phyloP scores from a whole-genome alignment of 1,140 invertebrate species.

The Mya arenaria region DNA sequence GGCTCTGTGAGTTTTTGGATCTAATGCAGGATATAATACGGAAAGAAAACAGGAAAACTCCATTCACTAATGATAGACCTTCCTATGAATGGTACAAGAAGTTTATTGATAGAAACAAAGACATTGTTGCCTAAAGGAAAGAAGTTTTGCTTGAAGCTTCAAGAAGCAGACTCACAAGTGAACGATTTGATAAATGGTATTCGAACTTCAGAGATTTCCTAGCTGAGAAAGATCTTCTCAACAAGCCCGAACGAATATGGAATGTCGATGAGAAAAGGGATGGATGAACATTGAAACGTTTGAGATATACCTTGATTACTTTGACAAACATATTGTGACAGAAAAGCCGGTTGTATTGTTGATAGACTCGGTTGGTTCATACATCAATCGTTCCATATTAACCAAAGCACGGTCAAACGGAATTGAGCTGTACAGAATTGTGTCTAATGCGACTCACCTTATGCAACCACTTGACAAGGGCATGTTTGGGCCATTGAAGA shows the following conservation, averaged over 20 bases:
- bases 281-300: conserved; percentile 33
- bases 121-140: neutral
- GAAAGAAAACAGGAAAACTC: conserved; percentile 1
- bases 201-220: conserved; percentile 5
- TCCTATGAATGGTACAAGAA: neutral
- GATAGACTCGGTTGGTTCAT: too few relatives aligned
- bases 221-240: neutral
- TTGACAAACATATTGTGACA: conserved; percentile 27
- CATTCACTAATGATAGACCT: neutral
- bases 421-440: conserved; percentile 53
- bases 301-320: conserved; percentile 27
- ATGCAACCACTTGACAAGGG: conserved; percentile 52
- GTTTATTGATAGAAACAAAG: conserved; percentile 6
- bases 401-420: conserved; percentile 13
- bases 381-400: conserved; percentile 6
- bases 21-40: neutral
- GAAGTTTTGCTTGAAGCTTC: conserved; percentile 8
- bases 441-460: conserved; percentile 46
- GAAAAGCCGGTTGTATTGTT: conserved; percentile 44
- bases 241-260: conserved; percentile 5
- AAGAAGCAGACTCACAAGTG: neutral
- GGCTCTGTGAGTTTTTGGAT: conserved; percentile 4
- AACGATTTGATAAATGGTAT: conserved; percentile 2
- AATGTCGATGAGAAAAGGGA: conserved; percentile 29
- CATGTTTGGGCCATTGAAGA: conserved; percentile 46